These are phyloP conservation scores for Lasiurus cinereus DNA, from an alignment of 2,113 vertebrate species.

Conservation along the genomic window DNA sequence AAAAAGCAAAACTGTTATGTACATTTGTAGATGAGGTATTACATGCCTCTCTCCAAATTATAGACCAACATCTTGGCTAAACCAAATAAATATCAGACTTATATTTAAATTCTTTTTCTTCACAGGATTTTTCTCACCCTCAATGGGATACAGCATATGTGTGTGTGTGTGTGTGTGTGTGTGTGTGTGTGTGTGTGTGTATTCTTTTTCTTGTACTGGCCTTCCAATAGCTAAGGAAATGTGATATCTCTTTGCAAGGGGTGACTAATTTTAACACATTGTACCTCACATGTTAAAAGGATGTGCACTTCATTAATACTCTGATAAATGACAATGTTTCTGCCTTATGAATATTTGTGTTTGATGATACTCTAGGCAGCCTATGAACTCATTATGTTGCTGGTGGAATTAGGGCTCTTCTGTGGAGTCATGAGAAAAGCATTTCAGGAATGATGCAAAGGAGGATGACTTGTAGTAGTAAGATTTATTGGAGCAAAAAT, in stretches of 20 bases:
- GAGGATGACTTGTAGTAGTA: not conserved
- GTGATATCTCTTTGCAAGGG: not conserved
- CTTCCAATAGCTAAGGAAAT: not conserved
- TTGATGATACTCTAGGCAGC: not conserved
- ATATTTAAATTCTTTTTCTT: not conserved
- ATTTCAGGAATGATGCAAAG: not conserved
- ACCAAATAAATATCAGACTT: not conserved
- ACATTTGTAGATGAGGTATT: not conserved
- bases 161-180: no score
- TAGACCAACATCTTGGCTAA: not conserved
- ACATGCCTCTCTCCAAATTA: not conserved
- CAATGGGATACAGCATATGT: not conserved
- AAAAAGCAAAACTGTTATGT: not conserved
- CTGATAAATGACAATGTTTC: not conserved
- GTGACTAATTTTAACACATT: constrained; percentile 8
- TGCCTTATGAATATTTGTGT: not conserved
- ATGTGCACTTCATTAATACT: not conserved
- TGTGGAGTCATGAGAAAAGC: not conserved
- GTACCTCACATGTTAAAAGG: not conserved
- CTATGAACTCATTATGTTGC: not conserved
- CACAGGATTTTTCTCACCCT: not conserved
- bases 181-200: no score
- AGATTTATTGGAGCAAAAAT: not conserved
- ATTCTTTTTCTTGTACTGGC: no score
- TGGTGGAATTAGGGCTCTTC: not conserved